Conservation (phyloP, 2,797 vertebrate species). For the Lindbergichthys nudifrons region DNA sequence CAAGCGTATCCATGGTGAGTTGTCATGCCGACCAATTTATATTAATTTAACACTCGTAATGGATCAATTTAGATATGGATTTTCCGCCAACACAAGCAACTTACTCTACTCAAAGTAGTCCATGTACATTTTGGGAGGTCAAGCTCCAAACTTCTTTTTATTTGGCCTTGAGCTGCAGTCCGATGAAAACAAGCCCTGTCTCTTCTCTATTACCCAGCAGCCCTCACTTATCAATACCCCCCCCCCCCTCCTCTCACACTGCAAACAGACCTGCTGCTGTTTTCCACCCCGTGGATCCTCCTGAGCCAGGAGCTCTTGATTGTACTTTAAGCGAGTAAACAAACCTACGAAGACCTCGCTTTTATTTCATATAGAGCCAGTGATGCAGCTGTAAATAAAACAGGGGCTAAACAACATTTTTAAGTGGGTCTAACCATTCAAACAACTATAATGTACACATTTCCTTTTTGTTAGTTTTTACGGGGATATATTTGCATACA, state of each 20-base stretch:
- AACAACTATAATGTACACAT: not conserved
- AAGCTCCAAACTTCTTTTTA: slow-evolving; percentile 27
- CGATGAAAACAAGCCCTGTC: slow-evolving; percentile 57
- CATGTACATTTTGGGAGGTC: not conserved
- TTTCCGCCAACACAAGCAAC: too few relatives aligned
- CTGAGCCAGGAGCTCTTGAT: slow-evolving; percentile 43
- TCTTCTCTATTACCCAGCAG: slow-evolving; percentile 55
- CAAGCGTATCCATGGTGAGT: slow-evolving; percentile 58
- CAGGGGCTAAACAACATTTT: not conserved
- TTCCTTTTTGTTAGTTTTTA: too few relatives aligned
- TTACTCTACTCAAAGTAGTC: not conserved
- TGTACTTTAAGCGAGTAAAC: slow-evolving; percentile 61
- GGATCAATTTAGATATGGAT: not conserved
- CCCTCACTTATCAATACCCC: slow-evolving; percentile 59
- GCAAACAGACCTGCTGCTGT: slow-evolving; percentile 65
- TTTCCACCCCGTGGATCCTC: slow-evolving; percentile 43
- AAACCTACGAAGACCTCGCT: slow-evolving; percentile 13
- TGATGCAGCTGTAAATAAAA: not conserved
- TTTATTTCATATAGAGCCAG: slow-evolving; percentile 9
- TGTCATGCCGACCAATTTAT: slow-evolving; percentile 60
- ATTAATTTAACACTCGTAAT: slow-evolving; percentile 45
- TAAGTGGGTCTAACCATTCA: not conserved
- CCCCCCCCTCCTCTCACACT: slow-evolving; percentile 3
- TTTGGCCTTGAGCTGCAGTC: slow-evolving; percentile 47
- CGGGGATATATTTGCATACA: not conserved